Evolutionary conservation across 2,888 invertebrate genomes (phyloP).

Genomic region (Strigamia crassipes): DNA sequence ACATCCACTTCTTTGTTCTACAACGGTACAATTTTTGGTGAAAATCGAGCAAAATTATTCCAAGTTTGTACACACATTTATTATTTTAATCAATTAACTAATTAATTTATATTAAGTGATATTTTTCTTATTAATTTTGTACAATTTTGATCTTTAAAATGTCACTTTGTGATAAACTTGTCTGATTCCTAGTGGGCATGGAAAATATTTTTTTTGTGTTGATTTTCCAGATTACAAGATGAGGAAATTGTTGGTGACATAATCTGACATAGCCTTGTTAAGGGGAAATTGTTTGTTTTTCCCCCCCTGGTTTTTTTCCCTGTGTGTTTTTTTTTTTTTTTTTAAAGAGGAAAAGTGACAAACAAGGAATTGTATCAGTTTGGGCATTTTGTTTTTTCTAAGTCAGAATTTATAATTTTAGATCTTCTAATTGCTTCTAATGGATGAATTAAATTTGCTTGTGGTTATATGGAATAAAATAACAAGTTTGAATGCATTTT

Average conservation of each 20-base stretch:
- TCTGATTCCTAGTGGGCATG: not conserved
- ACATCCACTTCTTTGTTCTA: not conserved
- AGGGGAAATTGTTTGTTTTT: conserved; percentile 18
- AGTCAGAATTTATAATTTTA: too few relatives aligned
- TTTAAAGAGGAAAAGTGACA: conserved; percentile 10
- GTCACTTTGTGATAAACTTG: conserved; percentile 5
- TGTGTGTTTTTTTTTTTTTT: not conserved
- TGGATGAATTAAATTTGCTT: too few relatives aligned
- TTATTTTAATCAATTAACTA: not conserved
- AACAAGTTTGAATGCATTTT: too few relatives aligned
- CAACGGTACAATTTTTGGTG: not conserved
- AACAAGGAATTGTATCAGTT: not conserved
- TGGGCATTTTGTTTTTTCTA: not conserved
- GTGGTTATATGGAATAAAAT: too few relatives aligned
- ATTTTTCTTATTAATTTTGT: not conserved
- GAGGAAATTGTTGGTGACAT: conserved; percentile 39
- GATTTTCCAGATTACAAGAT: conserved; percentile 30
- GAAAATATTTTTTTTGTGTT: conserved; percentile 19
- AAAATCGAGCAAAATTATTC: not conserved
- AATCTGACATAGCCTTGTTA: conserved; percentile 38
- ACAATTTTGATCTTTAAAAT: not conserved
- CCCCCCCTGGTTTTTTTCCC: not conserved
- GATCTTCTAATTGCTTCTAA: too few relatives aligned
- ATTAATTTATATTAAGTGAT: not conserved
- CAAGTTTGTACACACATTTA: not conserved